These are phyloP conservation scores for Vanacampus margaritifer DNA, from an alignment of 2,113 vertebrate species.

Conservation along the genomic window DNA sequence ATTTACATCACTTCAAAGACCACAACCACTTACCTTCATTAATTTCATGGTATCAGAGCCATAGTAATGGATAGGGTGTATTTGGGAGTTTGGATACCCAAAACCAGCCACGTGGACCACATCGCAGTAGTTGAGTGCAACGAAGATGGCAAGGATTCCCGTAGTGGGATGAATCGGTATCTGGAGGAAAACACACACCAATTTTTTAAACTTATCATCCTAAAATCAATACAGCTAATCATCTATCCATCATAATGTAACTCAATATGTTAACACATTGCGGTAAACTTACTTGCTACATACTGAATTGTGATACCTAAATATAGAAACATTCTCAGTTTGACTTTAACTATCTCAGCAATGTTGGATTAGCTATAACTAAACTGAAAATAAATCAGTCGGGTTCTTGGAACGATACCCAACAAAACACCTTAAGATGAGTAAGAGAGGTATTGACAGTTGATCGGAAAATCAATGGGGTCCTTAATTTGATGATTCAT, in stretches of 20 bases:
- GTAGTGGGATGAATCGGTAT: conserved; percentile 80
- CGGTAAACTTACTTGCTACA: not conserved
- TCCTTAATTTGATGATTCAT: not conserved
- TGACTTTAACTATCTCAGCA: not conserved
- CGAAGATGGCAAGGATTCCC: conserved; percentile 84
- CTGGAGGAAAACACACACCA: conserved; percentile 54
- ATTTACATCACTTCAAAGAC: not conserved
- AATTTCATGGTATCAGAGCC: conserved; percentile 84
- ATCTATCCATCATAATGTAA: not conserved
- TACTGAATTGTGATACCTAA: not conserved
- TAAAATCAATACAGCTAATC: not conserved
- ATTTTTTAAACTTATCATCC: not conserved
- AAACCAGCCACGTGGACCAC: conserved; percentile 88
- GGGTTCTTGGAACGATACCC: not conserved
- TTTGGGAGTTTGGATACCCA: conserved; percentile 78
- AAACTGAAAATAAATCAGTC: not conserved
- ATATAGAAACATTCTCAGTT: not conserved
- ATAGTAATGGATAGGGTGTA: conserved; percentile 87
- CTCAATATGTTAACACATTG: not conserved
- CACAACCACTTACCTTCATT: conserved; percentile 77
- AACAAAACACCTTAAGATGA: not conserved
- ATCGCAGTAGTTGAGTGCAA: conserved; percentile 91
- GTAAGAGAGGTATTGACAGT: too few relatives aligned
- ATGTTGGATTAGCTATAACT: not conserved
- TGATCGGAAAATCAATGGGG: not conserved